These are phyloP conservation scores for Parnassius orleans DNA, from an alignment of 2,888 invertebrate species.

Conservation along the genomic window DNA sequence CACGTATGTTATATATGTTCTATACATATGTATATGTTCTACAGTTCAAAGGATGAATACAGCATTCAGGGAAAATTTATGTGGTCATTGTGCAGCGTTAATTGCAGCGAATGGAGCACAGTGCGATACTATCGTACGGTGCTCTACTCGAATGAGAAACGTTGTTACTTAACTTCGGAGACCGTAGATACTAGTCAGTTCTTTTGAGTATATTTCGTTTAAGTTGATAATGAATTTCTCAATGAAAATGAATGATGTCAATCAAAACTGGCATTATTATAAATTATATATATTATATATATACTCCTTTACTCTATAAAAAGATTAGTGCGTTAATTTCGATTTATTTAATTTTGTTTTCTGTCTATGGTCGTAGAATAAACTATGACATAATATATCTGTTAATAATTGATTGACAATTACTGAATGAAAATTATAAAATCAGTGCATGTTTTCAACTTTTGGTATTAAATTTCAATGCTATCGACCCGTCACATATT, in stretches of 20 bases:
- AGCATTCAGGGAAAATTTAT: constrained; percentile 74
- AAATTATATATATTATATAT: no score
- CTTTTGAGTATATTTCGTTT: not conserved
- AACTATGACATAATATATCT: no score
- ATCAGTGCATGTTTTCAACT: no score
- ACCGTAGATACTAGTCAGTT: constrained; percentile 42
- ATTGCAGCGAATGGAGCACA: constrained; percentile 74
- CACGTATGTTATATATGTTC: no score
- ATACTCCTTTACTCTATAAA: no score
- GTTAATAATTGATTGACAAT: no score
- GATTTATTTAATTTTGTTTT: no score
- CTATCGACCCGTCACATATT: constrained; percentile 43
- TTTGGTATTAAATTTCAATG: constrained; percentile 33
- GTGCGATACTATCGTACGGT: constrained; percentile 65
- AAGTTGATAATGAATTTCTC: not conserved
- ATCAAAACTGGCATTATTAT: no score
- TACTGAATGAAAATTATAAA: no score
- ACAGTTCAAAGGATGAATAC: constrained; percentile 51
- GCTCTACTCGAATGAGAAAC: constrained; percentile 59
- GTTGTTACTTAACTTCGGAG: constrained; percentile 44
- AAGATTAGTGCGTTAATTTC: no score
- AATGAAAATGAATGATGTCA: no score
- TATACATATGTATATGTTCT: constrained; percentile 2
- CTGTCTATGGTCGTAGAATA: no score
- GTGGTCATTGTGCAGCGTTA: constrained; percentile 76